Conservation (phyloP, 2,113 vertebrate species). For the Macrotus californicus region DNA sequence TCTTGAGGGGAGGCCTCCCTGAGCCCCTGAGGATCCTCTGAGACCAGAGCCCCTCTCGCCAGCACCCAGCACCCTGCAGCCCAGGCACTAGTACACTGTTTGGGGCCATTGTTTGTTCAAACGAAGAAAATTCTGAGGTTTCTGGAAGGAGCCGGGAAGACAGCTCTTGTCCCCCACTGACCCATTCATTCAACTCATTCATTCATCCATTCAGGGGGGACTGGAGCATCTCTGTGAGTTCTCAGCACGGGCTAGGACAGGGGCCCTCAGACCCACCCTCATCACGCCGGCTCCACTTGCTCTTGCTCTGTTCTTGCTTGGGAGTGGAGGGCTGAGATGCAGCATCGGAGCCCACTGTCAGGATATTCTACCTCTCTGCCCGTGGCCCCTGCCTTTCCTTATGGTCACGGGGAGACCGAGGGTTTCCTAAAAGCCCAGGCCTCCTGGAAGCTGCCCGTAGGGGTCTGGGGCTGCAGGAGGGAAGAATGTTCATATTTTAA, state of each 20-base stretch:
- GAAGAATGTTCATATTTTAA: neutral
- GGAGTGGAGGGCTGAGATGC: neutral
- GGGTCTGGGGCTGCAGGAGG: neutral
- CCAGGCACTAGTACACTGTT: rapidly evolving
- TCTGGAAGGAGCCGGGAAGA: neutral
- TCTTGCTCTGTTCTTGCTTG: neutral
- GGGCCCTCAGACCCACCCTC: neutral
- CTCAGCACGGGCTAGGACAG: too few species aligned
- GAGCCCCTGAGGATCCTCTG: neutral
- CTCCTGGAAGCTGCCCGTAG: neutral
- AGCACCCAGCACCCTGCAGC: rapidly evolving
- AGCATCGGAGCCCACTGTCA: rapidly evolving
- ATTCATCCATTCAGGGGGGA: neutral
- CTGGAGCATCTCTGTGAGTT: neutral
- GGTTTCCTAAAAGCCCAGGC: neutral
- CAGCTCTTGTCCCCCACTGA: neutral
- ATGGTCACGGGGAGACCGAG: rapidly evolving
- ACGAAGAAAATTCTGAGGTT: neutral
- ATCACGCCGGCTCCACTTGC: rapidly evolving
- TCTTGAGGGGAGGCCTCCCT: neutral
- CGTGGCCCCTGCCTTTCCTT: rapidly evolving
- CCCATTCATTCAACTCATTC: neutral
- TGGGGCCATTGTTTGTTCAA: neutral
- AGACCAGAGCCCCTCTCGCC: neutral
- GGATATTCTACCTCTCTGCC: neutral